These are phyloP conservation scores for Mormyrops attenuatus DNA, from an alignment of 2,797 vertebrate species.

Conservation along the genomic window DNA sequence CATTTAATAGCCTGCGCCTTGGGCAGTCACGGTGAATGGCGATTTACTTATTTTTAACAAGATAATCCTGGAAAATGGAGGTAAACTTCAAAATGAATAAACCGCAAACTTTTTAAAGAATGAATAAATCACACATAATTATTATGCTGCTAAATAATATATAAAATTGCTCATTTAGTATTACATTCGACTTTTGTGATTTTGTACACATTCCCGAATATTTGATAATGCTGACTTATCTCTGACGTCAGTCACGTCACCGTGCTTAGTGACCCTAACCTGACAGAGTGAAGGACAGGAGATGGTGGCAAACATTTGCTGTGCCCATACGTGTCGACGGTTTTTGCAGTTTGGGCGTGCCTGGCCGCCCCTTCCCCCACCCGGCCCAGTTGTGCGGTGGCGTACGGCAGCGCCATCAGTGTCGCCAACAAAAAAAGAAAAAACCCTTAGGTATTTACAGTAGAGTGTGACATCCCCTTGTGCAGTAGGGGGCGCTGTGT, in stretches of 20 bases:
- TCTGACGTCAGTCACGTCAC: not conserved
- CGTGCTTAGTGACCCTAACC: not conserved
- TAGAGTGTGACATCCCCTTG: not conserved
- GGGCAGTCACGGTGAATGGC: not conserved
- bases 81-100: not conserved
- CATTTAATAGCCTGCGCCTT: not conserved
- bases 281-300: conserved; percentile 19
- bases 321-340: not conserved
- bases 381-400: not conserved
- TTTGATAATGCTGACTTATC: not conserved
- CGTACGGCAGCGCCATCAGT: not conserved
- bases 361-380: not conserved
- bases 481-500: not conserved
- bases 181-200: not conserved
- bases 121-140: not conserved
- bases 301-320: not conserved
- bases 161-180: not conserved
- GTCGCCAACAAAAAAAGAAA: not conserved
- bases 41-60: not conserved
- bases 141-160: not conserved
- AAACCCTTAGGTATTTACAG: not conserved
- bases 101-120: not conserved
- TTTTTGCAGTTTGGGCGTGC: not conserved
- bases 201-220: not conserved
- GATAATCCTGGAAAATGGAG: conserved; percentile 43